These are phyloP conservation scores for Tinamus major DNA, from an alignment of 2,797 vertebrate species.

Conservation along the genomic window DNA sequence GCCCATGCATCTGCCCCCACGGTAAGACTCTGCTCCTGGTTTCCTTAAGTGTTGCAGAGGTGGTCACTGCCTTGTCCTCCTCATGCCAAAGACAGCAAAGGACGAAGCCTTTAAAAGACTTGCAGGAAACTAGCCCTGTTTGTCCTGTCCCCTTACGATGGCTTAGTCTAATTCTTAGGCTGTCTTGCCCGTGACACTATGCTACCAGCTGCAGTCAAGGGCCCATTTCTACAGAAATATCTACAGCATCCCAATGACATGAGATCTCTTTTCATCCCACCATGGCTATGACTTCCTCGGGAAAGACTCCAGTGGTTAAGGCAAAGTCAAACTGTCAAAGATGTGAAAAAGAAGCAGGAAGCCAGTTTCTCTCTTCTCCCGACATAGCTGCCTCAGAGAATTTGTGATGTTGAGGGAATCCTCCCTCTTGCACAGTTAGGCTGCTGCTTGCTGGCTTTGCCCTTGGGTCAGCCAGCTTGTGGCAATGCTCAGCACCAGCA, in stretches of 20 bases:
- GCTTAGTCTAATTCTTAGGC: background rate
- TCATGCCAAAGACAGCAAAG: background rate
- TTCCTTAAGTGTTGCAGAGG: background rate
- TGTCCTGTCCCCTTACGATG: background rate
- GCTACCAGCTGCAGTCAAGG: background rate
- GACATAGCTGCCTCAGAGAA: background rate
- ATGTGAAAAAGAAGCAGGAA: background rate
- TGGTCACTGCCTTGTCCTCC: background rate
- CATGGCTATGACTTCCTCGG: background rate
- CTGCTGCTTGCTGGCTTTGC: background rate
- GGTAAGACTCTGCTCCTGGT: rapidly evolving
- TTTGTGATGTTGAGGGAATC: background rate
- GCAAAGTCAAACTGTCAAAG: background rate
- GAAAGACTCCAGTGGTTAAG: background rate
- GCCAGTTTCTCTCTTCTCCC: background rate
- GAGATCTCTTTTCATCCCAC: background rate
- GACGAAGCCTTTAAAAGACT: background rate
- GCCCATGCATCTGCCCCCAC: rapidly evolving
- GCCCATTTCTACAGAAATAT: background rate
- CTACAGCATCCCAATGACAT: rapidly evolving
- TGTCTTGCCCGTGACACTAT: background rate
- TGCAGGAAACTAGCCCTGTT: background rate
- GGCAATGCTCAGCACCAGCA: background rate
- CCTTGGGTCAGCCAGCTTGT: background rate
- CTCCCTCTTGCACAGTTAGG: rapidly evolving